Evolutionary conservation across 2,888 invertebrate species (phyloP), one percentile per base, ranked within the genome.

Genomic region (Dorcus hopei): DNA sequence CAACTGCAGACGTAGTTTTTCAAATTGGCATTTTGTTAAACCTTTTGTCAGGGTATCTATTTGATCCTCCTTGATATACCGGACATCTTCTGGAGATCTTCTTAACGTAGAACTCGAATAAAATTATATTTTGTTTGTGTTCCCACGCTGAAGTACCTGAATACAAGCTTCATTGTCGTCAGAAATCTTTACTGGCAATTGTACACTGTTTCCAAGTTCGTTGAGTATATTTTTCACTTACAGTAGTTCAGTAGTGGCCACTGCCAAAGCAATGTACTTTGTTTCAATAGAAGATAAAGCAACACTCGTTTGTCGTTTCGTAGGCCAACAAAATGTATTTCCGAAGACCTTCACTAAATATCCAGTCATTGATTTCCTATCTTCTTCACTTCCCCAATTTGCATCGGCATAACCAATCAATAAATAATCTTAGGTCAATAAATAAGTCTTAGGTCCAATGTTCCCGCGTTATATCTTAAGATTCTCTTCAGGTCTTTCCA

Each of bases 261-360:
- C 61, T 3, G 67, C 60, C 14, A 71, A 54, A 4, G 72, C 69
- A 1, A 72, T 58, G 56, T 70, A 71, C 53, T 73, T 68, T 3
- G 72, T 65, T 54, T 72, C 72, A 6, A 71, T 71, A 0, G 68
- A 68, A 6, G 72, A 72, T 2, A 71, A 50, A 1, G 70, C 63
- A 3, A 71, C 70, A 38, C 62, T 40, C n/a, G 54, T 55, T 57
- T 74, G 73, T 55, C 62, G 68, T 48, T 62, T 70, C 5, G 70
- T 69, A 3, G 54, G 51, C 72, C 73, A 74, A 26, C 56, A 52
- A 3, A 72, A 63, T 0, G 67, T 64, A 43, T 61, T 61, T 9
- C 69, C 69, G 52, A 58, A 65, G 2, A 71, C 50, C 45, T 60
- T 45, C n/a, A 71, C 56, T 7, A 69, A 16, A 38, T 61, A 71